These are phyloP conservation scores for Zosterops japonicus DNA, from an alignment of 2,113 vertebrate species.

Conservation along the genomic window DNA sequence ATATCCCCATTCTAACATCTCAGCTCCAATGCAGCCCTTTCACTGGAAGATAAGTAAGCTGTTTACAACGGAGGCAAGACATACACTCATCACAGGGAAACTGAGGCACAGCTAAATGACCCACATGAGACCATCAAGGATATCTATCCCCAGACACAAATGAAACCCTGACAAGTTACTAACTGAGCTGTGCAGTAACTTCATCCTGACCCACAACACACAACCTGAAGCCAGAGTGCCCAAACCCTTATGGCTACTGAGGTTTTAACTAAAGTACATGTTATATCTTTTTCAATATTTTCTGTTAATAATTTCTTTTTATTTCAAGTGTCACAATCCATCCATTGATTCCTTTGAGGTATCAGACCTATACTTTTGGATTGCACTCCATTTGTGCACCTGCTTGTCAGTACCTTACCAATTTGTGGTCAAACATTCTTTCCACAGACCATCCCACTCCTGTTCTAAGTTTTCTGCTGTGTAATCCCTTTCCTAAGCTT, in stretches of 20 bases:
- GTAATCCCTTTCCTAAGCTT: not conserved
- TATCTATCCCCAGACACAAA: not conserved
- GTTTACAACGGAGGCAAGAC: not conserved
- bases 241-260: not conserved
- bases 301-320: not conserved
- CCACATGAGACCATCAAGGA: not conserved
- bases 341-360: not conserved
- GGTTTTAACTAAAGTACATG: not conserved
- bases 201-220: not conserved
- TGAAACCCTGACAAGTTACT: not conserved
- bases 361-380: not conserved
- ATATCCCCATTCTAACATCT: not conserved
- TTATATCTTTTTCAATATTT: not conserved
- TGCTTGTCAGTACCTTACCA: not conserved
- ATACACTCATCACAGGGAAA: not conserved
- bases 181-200: not conserved
- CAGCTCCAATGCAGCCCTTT: not conserved
- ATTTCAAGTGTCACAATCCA: not conserved
- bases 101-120: not conserved
- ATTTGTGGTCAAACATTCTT: not conserved
- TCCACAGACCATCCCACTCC: fast-evolving
- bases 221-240: not conserved
- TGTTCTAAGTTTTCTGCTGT: not conserved
- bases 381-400: not conserved
- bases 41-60: not conserved